These are phyloP conservation scores for Drosophila demipolita DNA, from an alignment of 2,888 invertebrate species.

Conservation along the genomic window DNA sequence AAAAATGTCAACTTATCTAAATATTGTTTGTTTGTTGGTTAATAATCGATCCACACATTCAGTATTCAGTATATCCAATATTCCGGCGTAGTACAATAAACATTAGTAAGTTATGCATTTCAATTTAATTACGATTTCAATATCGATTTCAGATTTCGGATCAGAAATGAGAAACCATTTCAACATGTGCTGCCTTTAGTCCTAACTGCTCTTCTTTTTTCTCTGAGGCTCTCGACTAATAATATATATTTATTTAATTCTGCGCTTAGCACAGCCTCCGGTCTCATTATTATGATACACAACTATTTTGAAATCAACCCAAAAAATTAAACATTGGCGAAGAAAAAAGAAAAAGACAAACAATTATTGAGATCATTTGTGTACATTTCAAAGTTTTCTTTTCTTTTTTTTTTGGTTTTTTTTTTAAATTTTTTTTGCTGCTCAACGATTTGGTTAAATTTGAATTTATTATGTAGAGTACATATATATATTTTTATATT, in stretches of 20 bases:
- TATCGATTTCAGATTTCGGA: conserved; percentile 40
- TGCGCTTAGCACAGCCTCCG: conserved; percentile 30
- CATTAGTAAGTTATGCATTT: conserved; percentile 17
- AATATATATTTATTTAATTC: conserved; percentile 19
- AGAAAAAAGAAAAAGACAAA: conserved; percentile 39
- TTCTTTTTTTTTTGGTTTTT: conserved; percentile 5
- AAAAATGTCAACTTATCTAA: conserved; percentile 57
- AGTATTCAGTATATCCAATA: conserved; percentile 9
- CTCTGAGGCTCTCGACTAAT: conserved; percentile 5
- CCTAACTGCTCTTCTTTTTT: conserved; percentile 13
- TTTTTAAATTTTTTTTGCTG: conserved; percentile 22
- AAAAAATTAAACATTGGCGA: conserved; percentile 19
- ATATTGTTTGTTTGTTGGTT: conserved; percentile 53
- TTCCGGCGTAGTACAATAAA: conserved; percentile 25
- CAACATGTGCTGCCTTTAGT: conserved; percentile 37
- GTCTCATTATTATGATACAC: conserved; percentile 22
- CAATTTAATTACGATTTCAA: conserved; percentile 43
- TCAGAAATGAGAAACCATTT: conserved; percentile 53
- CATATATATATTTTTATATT: conserved; percentile 37
- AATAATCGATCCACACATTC: conserved; percentile 45
- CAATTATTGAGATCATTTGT: conserved; percentile 73
- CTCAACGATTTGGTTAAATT: conserved; percentile 46
- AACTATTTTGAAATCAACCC: conserved; percentile 22
- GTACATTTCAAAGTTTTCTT: conserved; percentile 27
- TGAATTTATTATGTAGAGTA: conserved; percentile 26